A percentile compares a stretch with the other conserved stretches of the same genome.
These are phyloP conservation scores for Hypocryptadius cinnamomeus DNA, from an alignment of 2,113 vertebrate species.

Conservation along the genomic window DNA sequence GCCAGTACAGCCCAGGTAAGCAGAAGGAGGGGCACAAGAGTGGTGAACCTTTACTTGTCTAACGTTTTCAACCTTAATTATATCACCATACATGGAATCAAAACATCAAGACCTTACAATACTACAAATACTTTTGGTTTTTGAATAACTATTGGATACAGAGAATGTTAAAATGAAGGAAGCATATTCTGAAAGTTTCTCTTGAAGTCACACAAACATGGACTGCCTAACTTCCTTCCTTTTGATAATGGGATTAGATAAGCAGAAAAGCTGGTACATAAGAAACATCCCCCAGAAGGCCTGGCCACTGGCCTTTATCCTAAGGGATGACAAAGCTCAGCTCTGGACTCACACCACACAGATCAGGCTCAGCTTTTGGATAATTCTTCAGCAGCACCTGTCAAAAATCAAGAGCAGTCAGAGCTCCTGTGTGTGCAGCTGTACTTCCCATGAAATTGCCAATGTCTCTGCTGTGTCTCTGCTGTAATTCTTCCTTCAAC, in stretches of 20 bases:
- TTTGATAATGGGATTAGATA: neutral
- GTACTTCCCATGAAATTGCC: neutral
- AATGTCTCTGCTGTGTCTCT: neutral
- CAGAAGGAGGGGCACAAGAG: fast-evolving
- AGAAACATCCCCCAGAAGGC: neutral
- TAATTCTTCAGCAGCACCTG: neutral
- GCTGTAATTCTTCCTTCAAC: neutral
- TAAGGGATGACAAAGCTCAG: neutral
- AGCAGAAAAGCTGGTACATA: neutral
- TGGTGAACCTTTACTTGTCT: neutral
- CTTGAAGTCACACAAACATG: neutral
- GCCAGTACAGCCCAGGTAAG: neutral
- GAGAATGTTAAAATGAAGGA: neutral
- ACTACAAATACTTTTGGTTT: neutral
- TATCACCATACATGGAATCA: neutral
- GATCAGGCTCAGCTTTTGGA: neutral
- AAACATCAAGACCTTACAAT: neutral
- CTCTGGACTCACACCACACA: neutral
- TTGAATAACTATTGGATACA: neutral
- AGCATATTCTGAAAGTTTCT: neutral
- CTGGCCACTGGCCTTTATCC: neutral
- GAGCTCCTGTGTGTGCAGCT: neutral
- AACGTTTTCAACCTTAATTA: neutral
- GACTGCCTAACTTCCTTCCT: neutral
- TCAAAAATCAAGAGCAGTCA: neutral